phyloP scores from a whole-genome alignment of 2,113 vertebrate genomes.

The Scortum barcoo region DNA sequence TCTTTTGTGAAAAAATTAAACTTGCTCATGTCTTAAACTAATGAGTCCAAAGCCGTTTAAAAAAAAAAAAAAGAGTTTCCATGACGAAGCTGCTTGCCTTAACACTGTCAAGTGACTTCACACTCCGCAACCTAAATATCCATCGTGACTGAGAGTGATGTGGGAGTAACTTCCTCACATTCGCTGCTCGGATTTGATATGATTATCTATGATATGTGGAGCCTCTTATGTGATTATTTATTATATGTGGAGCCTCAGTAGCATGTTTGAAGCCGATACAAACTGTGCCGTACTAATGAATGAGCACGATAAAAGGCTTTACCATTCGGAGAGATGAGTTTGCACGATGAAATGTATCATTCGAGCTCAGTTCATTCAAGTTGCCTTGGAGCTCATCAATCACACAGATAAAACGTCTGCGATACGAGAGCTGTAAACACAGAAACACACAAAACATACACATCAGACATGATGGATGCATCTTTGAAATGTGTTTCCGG shows the following conservation, averaged over 20 bases:
- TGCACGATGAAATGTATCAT: conserved; percentile 16
- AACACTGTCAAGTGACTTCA: conserved; percentile 13
- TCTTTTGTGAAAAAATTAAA: not conserved
- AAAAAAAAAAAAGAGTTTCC: not conserved
- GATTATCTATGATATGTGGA: not conserved
- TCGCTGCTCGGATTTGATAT: not conserved
- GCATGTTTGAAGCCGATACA: not conserved
- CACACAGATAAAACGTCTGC: conserved; percentile 36
- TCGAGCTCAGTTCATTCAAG: conserved; percentile 22
- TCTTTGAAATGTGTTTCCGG: conserved; percentile 16
- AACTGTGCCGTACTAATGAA: conserved; percentile 6
- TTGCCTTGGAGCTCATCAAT: conserved; percentile 37
- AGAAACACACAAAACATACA: not conserved
- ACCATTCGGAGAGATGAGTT: conserved; percentile 2
- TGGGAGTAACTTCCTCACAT: not conserved
- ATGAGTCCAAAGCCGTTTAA: conserved; percentile 6
- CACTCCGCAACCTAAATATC: not conserved
- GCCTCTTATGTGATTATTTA: not conserved
- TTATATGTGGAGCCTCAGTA: not conserved
- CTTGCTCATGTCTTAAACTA: not conserved
- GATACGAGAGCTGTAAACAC: not conserved
- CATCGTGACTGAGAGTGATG: not conserved
- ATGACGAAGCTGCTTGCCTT: conserved; percentile 10
- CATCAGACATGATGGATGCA: conserved; percentile 20
- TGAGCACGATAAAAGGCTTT: not conserved